Base-by-base conservation (phyloP, 2,797 vertebrate genomes). In the Rhodeus uyekii region DNA sequence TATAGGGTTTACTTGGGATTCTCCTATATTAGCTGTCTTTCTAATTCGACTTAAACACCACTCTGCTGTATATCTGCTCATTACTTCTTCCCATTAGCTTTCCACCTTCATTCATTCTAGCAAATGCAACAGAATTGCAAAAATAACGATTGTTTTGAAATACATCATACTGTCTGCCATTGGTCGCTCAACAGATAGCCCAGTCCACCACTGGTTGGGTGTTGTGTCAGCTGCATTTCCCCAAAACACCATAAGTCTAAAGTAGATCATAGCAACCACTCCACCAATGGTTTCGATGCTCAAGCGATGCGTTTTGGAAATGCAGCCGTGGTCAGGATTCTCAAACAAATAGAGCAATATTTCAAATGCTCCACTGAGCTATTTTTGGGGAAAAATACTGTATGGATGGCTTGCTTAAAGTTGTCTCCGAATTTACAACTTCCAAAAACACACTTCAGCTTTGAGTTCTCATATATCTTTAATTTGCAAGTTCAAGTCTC, bases 1-100 rank as follows among this genome's bases (percentile, higher is more conserved):
- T 42, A 65, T 42, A 68, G 55, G 84, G 89, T 90, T 91, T 88
- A 89, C 84, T 83, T 86, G 83, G 85, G 87, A 65, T 83, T 84
- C 81, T 86, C 85, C 32, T 63, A 50, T 46, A 36, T 34, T 75
- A 86, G 87, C 75, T 83, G 82, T 79, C 87, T 69, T 38, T 64
- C 73, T 55, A 38, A 13, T 27, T 58, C 71, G 42, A 67, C 39
- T 39, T 5, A 9, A 61, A 42, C 22, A 8, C 19, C 36, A n/a
- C 14, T 42, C 22, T 76, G 38, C 67, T 71, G 3, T 60, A 16
- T 46, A 18, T 58, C 24, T 68, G 48, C 38, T 44, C 38, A 22
- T 55, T 19, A 29, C 48, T 78, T 78, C 48, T 42, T 53, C 18
- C 63, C 16, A 29, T 27, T 65, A 24, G 76, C 5, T 27, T 27